These are phyloP conservation scores for Sternarchorhynchus goeldii DNA, from an alignment of 2,797 vertebrate genomes.

Conservation along the genomic window DNA sequence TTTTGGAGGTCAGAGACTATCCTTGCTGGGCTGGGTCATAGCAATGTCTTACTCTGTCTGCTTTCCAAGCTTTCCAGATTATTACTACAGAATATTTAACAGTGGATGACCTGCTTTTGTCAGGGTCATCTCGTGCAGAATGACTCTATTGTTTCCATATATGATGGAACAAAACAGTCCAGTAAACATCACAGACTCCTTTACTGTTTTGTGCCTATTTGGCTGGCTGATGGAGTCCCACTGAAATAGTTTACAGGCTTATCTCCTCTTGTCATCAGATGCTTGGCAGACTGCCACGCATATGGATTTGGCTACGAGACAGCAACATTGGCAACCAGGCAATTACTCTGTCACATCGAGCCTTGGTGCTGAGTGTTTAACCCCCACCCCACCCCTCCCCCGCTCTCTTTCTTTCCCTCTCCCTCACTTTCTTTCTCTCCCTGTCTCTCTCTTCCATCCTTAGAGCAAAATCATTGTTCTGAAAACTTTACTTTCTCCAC, in stretches of 20 bases:
- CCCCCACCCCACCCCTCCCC: background rate
- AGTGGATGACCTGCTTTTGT: conserved; percentile 16
- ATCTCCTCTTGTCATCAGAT: conserved; percentile 69
- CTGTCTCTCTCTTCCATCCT: conserved; percentile 18
- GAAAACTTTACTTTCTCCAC: conserved; percentile 10
- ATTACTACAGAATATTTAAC: conserved; percentile 7
- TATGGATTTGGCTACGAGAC: conserved; percentile 64
- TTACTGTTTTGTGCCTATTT: conserved; percentile 50
- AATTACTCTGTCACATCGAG: conserved; percentile 68
- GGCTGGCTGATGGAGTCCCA: conserved; percentile 51
- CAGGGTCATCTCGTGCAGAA: background rate
- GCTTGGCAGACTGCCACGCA: conserved; percentile 59
- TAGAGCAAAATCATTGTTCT: background rate
- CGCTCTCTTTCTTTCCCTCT: conserved; percentile 16
- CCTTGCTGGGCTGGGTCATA: conserved; percentile 23
- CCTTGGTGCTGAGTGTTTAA: conserved; percentile 43
- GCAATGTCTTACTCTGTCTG: conserved; percentile 10
- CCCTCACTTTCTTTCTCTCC: background rate
- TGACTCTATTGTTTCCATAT: background rate
- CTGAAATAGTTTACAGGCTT: conserved; percentile 63
- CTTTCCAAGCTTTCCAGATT: background rate
- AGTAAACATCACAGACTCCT: conserved; percentile 49
- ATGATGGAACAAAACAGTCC: conserved; percentile 22
- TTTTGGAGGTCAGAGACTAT: conserved; percentile 25
- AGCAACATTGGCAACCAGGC: conserved; percentile 67